Evolutionary conservation across 2,113 vertebrate species (phyloP).

Genomic region (Alectura lathami): DNA sequence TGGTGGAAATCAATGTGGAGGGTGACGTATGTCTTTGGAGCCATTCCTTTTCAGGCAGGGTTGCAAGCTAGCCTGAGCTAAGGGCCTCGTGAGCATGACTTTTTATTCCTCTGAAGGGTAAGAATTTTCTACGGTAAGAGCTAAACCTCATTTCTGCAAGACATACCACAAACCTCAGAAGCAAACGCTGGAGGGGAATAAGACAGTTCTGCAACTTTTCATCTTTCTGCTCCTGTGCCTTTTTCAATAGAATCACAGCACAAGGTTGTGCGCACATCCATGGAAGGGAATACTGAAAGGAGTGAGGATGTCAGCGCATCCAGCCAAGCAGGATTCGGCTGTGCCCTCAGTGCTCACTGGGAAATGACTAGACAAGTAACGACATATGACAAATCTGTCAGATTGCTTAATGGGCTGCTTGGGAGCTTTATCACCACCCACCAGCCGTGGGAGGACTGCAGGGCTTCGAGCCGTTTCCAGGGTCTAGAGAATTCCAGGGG

Average conservation of each 20-base stretch:
- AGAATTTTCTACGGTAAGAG: background rate
- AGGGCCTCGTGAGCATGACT: background rate
- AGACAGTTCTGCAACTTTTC: background rate
- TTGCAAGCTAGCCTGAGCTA: background rate
- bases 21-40: background rate
- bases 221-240: background rate
- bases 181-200: background rate
- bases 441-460: background rate
- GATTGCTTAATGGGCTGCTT: background rate
- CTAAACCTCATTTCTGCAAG: background rate
- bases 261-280: background rate
- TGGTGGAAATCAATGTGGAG: background rate
- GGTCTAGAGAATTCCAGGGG: background rate
- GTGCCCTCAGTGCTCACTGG: fast-evolving
- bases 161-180: background rate
- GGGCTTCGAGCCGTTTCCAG: background rate
- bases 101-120: background rate
- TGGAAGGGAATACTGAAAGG: background rate
- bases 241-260: background rate
- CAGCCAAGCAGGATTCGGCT: background rate
- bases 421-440: background rate
- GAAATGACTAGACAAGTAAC: background rate
- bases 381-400: background rate
- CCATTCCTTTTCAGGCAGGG: background rate
- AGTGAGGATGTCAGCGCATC: background rate